phyloP scores from a whole-genome alignment of 2,888 invertebrate genomes.

The Melinaea menophilus region DNA sequence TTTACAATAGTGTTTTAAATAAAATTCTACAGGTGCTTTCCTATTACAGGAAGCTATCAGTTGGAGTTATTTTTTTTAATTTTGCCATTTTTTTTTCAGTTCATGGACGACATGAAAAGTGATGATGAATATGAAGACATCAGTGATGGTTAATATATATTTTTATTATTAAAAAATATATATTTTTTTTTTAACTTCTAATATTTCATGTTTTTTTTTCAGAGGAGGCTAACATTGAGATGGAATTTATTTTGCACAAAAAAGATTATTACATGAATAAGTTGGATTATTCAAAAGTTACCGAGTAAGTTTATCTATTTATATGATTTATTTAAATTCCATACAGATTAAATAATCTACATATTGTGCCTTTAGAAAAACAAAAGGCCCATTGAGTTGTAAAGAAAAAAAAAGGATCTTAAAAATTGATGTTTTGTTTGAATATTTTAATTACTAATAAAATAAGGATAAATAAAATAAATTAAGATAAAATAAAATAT shows the following conservation, averaged over 20 bases:
- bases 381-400: no score
- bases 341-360: not conserved
- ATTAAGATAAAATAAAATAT: no score
- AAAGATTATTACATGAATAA: conserved; percentile 95
- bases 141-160: conserved; percentile 58
- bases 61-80: not conserved
- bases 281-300: conserved; percentile 87
- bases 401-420: no score
- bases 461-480: no score
- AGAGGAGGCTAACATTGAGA: conserved; percentile 78
- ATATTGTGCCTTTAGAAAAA: not conserved
- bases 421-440: no score
- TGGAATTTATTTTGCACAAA: conserved; percentile 91
- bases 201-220: conserved; percentile 38
- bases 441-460: no score
- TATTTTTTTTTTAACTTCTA: conserved; percentile 32
- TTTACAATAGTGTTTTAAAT: no score
- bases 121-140: conserved; percentile 63
- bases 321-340: conserved; percentile 3
- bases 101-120: conserved; percentile 48
- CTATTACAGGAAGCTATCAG: not conserved
- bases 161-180: conserved; percentile 12
- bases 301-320: conserved; percentile 76
- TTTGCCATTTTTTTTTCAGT: conserved; percentile 30
- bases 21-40: no score